Evolutionary conservation across 1,140 invertebrate genomes (phyloP).

Genomic region (Plutomurus gul): DNA sequence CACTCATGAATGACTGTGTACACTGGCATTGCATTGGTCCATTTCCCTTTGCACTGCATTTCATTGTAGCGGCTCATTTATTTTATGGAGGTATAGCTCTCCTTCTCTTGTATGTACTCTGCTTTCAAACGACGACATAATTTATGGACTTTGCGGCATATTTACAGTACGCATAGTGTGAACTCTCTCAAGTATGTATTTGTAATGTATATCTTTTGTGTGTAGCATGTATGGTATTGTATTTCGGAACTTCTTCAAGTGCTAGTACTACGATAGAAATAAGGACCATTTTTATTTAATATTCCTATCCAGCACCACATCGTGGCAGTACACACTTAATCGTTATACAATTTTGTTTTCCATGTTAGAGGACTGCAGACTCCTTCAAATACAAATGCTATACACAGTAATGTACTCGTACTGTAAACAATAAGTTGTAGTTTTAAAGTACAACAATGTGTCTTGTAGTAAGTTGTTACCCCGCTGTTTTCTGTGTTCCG

Average conservation of each 20-base stretch:
- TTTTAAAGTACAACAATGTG: neutral
- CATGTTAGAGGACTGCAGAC: too few species aligned
- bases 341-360: too few species aligned
- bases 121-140: constrained; percentile 45
- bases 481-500: constrained; percentile 16
- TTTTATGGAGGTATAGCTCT: neutral
- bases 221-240: neutral
- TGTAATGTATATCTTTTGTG: constrained; percentile 11
- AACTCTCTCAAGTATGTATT: constrained; percentile 2
- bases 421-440: neutral
- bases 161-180: neutral
- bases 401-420: neutral
- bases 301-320: too few species aligned
- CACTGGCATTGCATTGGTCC: too few species aligned
- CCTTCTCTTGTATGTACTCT: neutral
- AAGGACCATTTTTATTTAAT: too few species aligned
- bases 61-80: neutral
- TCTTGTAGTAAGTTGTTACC: constrained; percentile 10
- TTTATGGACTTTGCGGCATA: constrained; percentile 33
- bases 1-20: neutral
- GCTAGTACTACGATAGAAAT: too few species aligned
- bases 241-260: neutral
- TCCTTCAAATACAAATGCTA: too few species aligned
- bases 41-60: neutral
- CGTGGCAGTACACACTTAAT: too few species aligned